Evolutionary conservation across 2,888 invertebrate species (phyloP).

Genomic region (Watsonalla binaria): DNA sequence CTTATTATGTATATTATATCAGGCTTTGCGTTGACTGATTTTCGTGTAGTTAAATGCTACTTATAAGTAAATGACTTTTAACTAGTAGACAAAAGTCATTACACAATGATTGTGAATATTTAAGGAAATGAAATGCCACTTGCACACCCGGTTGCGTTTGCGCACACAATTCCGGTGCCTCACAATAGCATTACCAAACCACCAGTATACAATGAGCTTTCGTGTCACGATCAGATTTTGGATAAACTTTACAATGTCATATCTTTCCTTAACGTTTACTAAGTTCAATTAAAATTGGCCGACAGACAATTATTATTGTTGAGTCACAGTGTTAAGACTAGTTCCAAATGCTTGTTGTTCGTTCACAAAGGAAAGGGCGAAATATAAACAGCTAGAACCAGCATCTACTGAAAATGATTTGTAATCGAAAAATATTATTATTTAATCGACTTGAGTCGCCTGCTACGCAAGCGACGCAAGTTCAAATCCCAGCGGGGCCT

Average conservation of each 20-base stretch:
- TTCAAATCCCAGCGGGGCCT: no score
- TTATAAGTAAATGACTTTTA: constrained; percentile 6
- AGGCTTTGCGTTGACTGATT: no score
- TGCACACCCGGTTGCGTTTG: constrained; percentile 12
- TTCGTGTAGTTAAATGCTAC: no score
- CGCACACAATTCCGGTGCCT: constrained; percentile 9
- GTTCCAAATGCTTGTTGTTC: constrained; percentile 11
- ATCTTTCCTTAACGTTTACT: not conserved
- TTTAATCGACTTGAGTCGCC: no score
- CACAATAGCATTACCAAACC: constrained; percentile 14
- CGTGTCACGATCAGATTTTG: not conserved
- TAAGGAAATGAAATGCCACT: constrained; percentile 19
- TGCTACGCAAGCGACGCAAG: no score
- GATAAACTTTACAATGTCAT: not conserved
- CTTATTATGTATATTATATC: no score
- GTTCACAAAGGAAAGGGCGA: not conserved
- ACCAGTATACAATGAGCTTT: constrained; percentile 6
- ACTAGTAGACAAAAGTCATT: constrained; percentile 9
- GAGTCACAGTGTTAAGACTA: constrained; percentile 14
- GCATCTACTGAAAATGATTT: no score
- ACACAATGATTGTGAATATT: constrained; percentile 11
- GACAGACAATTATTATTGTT: constrained; percentile 4
- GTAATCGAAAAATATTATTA: no score
- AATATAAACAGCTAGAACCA: no score
- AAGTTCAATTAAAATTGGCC: not conserved